Conservation (phyloP, 2,888 invertebrate genomes). For the Eulithis testata region DNA sequence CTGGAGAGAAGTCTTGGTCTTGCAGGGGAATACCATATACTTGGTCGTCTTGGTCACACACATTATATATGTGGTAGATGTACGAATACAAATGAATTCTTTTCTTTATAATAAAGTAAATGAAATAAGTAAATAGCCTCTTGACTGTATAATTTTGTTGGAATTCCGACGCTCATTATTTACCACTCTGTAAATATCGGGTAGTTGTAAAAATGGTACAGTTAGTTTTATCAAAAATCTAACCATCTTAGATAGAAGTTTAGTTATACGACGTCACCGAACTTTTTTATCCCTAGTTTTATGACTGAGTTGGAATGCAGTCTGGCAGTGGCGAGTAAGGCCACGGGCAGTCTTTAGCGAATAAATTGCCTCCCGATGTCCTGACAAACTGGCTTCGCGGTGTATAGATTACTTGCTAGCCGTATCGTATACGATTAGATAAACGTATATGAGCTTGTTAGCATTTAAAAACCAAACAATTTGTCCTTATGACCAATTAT, state of each 20-base stretch:
- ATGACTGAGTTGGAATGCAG: slow-evolving; percentile 74
- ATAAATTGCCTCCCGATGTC: slow-evolving; percentile 74
- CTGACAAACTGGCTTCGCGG: slow-evolving; percentile 61
- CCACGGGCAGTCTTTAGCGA: slow-evolving; percentile 72
- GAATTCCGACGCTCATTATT: too few relatives aligned
- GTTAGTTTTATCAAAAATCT: neutral
- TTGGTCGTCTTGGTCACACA: too few relatives aligned
- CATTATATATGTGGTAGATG: too few relatives aligned
- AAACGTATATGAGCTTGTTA: slow-evolving; percentile 45
- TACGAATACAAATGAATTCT: too few relatives aligned
- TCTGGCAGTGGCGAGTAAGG: slow-evolving; percentile 59
- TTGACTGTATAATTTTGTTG: too few relatives aligned
- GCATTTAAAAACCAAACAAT: slow-evolving; percentile 32
- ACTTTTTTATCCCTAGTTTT: slow-evolving; percentile 70
- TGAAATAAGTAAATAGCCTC: too few relatives aligned
- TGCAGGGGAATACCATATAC: too few relatives aligned
- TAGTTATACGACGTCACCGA: slow-evolving; percentile 36
- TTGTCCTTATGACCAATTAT: slow-evolving; percentile 19
- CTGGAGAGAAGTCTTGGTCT: too few relatives aligned
- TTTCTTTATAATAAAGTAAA: too few relatives aligned
- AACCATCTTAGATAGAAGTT: too few relatives aligned
- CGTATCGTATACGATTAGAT: slow-evolving; percentile 65
- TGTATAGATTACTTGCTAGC: slow-evolving; percentile 56
- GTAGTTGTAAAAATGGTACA: too few relatives aligned
- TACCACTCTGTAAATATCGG: too few relatives aligned